Base-by-base conservation (phyloP, 92 coral and sea anemone genomes). In the Phenganax subtilis region DNA sequence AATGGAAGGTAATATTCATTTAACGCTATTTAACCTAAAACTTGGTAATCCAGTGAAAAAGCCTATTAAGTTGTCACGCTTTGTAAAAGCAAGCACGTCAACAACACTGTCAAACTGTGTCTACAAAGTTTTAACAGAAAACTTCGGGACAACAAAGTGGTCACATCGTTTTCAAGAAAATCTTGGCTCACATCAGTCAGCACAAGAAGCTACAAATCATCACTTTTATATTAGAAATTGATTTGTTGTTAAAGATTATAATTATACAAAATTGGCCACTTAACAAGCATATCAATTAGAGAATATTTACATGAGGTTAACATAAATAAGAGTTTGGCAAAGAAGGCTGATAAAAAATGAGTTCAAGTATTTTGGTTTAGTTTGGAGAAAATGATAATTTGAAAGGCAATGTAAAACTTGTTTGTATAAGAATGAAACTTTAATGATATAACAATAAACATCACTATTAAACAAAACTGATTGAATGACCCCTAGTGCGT, bases 401-500 rank as follows among this genome's bases (percentile, higher is more conserved):
- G 3, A 28, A 14, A 76, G 44, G 44, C 10, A 17, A 30, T 25
- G 66, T 30, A 15, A 54, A 14, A 77, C 3, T 30, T 14, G 11
- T n/a, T 57, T 20, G 25, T 9, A 20, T 20, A 52, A 63, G 44
- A 3, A 62, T 16, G 51, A 63, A 30, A n/a, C 83, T 27, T 52
- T 51, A 62, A 31, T 77, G 74, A 79, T 51, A 63, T 15, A 47
- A 51, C 16, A 69, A 79, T 65, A 12, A 79, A 79, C 74, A 79
- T 44, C 47, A 12, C 51, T 8, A 17, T 31, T 47, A 79, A 74
- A 79, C 83, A 65, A 6, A 10, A 65, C 52, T 79, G 83, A 79
- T 79, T 79, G 51, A 64, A 79, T 44, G 29, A 7, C 52, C 83
- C 83, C 74, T 12, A 63, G 62, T 64, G 83, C 15, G 83, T n/a